Evolutionary conservation across 2,797 vertebrate species (phyloP).

Genomic region (Ctenosaura bakeri): DNA sequence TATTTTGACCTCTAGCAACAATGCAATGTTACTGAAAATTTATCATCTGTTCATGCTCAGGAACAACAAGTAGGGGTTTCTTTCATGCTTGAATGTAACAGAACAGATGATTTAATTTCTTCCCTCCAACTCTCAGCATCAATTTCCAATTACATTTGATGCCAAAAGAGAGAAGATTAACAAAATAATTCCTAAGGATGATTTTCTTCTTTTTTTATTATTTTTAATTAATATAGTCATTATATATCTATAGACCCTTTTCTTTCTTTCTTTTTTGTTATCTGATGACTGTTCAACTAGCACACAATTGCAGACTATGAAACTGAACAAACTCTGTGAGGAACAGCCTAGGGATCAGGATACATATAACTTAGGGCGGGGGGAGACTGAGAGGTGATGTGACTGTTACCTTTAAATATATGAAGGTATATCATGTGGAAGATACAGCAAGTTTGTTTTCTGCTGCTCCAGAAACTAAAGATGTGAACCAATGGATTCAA

Average conservation of each 20-base stretch:
- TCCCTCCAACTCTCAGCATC: slow-evolving; percentile 24
- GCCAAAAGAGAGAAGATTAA: neutral
- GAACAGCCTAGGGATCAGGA: neutral
- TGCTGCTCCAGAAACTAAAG: too few relatives aligned
- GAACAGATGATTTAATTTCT: slow-evolving; percentile 29
- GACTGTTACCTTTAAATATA: neutral
- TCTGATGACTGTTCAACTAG: neutral
- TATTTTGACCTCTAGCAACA: slow-evolving; percentile 36
- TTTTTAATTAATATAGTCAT: neutral
- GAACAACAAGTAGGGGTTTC: neutral
- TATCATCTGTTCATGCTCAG: slow-evolving; percentile 57
- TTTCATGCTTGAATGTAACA: slow-evolving; percentile 38
- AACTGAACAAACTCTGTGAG: neutral
- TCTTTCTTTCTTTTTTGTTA: neutral
- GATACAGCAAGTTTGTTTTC: too few relatives aligned
- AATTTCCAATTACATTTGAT: neutral
- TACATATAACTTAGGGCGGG: neutral
- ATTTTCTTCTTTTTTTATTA: neutral
- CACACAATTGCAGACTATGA: neutral
- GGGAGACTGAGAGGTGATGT: neutral
- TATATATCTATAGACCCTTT: neutral
- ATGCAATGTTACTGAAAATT: slow-evolving; percentile 1
- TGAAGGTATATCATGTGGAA: too few relatives aligned
- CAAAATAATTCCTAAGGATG: neutral
- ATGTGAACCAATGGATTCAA: too few relatives aligned